Evolutionary conservation across 2,797 vertebrate genomes (phyloP).

Genomic region (Oreortyx pictus): DNA sequence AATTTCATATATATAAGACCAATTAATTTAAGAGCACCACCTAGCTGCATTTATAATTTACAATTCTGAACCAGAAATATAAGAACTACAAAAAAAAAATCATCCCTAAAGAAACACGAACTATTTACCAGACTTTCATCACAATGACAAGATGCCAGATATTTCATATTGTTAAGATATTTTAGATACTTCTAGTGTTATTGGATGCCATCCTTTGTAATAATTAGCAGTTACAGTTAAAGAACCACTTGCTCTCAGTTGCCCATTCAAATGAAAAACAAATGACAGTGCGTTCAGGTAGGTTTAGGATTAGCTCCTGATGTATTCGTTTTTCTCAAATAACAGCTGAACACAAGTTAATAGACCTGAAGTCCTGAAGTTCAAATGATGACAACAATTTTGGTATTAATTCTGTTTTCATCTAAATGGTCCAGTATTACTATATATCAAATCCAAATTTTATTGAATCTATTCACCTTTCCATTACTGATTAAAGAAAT

Average conservation of each 20-base stretch:
- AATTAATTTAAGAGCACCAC: background rate
- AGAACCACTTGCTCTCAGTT: background rate
- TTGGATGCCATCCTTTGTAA: background rate
- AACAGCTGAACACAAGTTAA: background rate
- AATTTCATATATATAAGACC: background rate
- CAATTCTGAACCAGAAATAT: background rate
- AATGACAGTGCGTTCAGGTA: background rate
- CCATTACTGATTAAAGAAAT: background rate
- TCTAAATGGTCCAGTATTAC: background rate
- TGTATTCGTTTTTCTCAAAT: background rate
- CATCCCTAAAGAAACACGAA: background rate
- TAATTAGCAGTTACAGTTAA: background rate
- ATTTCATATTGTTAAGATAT: background rate
- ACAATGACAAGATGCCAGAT: background rate
- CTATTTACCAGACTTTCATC: background rate
- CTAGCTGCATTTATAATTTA: background rate
- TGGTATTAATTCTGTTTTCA: background rate
- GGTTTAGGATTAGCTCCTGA: background rate
- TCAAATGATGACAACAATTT: background rate
- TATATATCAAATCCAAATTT: background rate
- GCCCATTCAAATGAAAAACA: background rate
- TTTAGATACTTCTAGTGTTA: background rate
- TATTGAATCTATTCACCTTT: background rate
- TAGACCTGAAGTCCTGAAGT: background rate
- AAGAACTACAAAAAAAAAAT: background rate